Evolutionary conservation across 2,113 vertebrate species (phyloP).

Genomic region (Sceloporus tristichus): DNA sequence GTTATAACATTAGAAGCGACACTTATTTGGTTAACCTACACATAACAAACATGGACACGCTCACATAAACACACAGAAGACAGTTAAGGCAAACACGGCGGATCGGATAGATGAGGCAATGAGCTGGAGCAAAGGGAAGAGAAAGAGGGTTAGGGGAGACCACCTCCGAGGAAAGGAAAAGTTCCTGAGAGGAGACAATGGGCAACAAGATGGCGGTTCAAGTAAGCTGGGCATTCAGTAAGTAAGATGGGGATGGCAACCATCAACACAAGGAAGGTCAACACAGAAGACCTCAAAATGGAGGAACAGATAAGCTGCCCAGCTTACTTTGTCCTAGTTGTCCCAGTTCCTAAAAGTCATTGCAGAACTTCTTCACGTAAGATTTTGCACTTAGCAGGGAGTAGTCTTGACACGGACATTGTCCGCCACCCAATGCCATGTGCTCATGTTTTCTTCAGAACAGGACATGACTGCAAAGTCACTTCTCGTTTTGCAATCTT

Average conservation of each 20-base stretch:
- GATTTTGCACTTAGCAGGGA: too few relatives aligned
- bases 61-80: not conserved
- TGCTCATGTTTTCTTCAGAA: too few relatives aligned
- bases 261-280: too few relatives aligned
- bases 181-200: not conserved
- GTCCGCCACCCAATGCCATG: too few relatives aligned
- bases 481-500: too few relatives aligned
- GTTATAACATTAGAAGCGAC: not conserved
- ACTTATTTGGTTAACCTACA: not conserved
- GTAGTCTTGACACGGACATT: too few relatives aligned
- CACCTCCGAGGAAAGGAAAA: too few relatives aligned
- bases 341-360: too few relatives aligned
- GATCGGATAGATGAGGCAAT: not conserved
- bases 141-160: not conserved
- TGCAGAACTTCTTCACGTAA: too few relatives aligned
- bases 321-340: too few relatives aligned
- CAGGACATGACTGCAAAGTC: too few relatives aligned
- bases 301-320: not conserved
- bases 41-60: not conserved
- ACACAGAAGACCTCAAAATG: not conserved
- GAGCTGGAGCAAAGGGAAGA: not conserved
- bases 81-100: not conserved
- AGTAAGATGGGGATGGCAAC: too few relatives aligned
- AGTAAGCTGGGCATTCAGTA: not conserved
- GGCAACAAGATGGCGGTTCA: not conserved